Conservation (phyloP, 2,113 vertebrate genomes). For the Micromys minutus region DNA sequence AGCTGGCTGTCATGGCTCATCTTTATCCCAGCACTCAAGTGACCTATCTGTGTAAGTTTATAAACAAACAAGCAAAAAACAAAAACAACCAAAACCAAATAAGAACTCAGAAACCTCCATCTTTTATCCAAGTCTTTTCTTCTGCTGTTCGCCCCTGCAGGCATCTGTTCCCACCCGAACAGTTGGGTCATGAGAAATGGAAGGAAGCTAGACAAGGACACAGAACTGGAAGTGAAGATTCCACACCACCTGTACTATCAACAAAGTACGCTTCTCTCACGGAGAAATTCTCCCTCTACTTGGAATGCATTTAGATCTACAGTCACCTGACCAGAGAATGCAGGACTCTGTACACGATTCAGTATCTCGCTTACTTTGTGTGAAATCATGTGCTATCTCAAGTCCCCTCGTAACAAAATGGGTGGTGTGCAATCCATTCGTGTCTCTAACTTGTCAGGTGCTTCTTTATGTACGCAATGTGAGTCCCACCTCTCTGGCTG, state of each 20-base stretch:
- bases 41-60: too few relatives aligned
- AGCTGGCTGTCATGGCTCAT: neutral
- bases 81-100: neutral
- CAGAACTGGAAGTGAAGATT: neutral
- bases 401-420: neutral
- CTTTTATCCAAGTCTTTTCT: neutral
- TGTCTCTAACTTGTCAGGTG: neutral
- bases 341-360: neutral
- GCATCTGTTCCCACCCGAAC: neutral
- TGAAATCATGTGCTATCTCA: neutral
- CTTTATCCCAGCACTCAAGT: neutral
- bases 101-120: neutral
- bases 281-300: neutral
- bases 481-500: neutral
- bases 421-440: neutral
- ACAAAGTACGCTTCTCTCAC: slow-evolving; percentile 5
- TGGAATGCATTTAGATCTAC: neutral
- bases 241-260: neutral
- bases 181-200: neutral
- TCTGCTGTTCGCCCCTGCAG: neutral
- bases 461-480: neutral
- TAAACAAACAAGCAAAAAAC: too few relatives aligned
- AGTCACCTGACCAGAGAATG: neutral
- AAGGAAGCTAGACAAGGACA: neutral
- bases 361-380: neutral